Evolutionary conservation across 2,888 invertebrate genomes (phyloP).

Genomic region (Papilio demoleus): DNA sequence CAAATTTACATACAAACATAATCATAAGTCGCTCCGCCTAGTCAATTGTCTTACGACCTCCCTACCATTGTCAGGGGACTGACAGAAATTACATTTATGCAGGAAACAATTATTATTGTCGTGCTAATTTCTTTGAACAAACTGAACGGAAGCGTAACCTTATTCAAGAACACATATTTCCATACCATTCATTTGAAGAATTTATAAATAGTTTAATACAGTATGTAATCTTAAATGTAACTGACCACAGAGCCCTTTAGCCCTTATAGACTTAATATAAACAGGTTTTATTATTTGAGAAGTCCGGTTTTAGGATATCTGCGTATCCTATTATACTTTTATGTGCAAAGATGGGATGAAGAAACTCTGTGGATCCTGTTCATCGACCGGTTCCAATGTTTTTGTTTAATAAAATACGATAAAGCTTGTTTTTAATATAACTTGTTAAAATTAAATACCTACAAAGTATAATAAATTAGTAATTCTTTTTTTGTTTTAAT

Average conservation of each 20-base stretch:
- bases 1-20: conserved; percentile 4
- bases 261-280: background rate
- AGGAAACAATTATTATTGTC: conserved; percentile 60
- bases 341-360: conserved; percentile 29
- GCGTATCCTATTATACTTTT: conserved; percentile 23
- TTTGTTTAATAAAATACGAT: conserved; percentile 29
- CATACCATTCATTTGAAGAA: no score
- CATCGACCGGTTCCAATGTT: conserved; percentile 31
- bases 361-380: conserved; percentile 34
- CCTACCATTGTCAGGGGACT: conserved; percentile 51
- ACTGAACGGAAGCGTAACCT: conserved; percentile 43
- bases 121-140: conserved; percentile 54
- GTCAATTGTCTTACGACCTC: conserved; percentile 53
- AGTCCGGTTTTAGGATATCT: background rate
- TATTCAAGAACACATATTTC: conserved; percentile 44
- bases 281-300: conserved; percentile 12
- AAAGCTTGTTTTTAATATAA: conserved; percentile 19
- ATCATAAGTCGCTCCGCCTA: conserved; percentile 38
- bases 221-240: no score
- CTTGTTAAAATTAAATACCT: background rate
- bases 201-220: no score
- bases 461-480: background rate
- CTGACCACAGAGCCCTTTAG: background rate
- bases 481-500: background rate
- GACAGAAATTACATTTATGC: conserved; percentile 54